phyloP scores from a whole-genome alignment of 1,140 invertebrate genomes.

The Caenorhabditis latens region DNA sequence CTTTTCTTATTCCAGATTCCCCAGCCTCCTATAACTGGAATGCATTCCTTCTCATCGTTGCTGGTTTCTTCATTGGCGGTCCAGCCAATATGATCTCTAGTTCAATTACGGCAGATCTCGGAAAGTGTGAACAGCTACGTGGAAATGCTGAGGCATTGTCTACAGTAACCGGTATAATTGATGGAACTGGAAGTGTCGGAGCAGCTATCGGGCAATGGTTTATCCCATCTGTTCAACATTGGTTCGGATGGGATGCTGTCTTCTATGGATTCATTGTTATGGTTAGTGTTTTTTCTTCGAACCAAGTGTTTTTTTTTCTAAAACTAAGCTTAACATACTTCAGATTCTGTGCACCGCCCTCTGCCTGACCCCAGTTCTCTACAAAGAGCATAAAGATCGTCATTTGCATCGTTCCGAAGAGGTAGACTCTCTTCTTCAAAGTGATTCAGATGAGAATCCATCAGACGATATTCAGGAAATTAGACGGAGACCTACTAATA shows the following conservation, averaged over 20 bases:
- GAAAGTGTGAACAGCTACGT: conserved; percentile 58
- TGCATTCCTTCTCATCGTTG: conserved; percentile 78
- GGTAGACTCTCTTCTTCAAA: conserved; percentile 25
- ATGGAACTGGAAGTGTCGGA: conserved; percentile 80
- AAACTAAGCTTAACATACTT: background rate
- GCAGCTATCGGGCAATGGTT: conserved; percentile 79
- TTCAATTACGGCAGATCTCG: conserved; percentile 79
- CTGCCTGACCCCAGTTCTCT: conserved; percentile 20
- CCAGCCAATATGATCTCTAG: conserved; percentile 80
- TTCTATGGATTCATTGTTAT: conserved; percentile 80
- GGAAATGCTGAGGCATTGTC: conserved; percentile 77
- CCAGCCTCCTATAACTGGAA: conserved; percentile 72
- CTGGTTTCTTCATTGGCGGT: conserved; percentile 80
- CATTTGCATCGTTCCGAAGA: conserved; percentile 18
- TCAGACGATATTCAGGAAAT: conserved; percentile 42
- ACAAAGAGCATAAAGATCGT: conserved; percentile 22
- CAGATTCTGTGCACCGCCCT: conserved; percentile 36
- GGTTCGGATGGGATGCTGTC: conserved; percentile 78
- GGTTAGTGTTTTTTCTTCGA: conserved; percentile 69
- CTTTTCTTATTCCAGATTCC: background rate
- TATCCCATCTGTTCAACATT: conserved; percentile 78
- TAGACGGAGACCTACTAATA: conserved; percentile 40
- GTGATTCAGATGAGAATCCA: conserved; percentile 34
- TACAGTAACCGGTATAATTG: conserved; percentile 80
- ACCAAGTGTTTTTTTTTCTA: background rate